phyloP scores from a whole-genome alignment of 2,888 invertebrate species.

The Eupithecia inturbata region DNA sequence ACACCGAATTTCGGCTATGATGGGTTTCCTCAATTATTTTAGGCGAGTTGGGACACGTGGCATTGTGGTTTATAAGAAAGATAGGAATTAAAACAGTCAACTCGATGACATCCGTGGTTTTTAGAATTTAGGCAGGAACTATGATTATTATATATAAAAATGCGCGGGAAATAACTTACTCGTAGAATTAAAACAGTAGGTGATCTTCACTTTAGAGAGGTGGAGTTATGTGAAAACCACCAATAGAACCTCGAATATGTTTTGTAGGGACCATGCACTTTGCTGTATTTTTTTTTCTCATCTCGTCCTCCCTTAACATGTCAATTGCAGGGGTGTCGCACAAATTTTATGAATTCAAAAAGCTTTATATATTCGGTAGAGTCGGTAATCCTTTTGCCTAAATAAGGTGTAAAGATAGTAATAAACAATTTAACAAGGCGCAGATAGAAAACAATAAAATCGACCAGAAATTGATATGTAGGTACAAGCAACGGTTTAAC shows the following conservation, averaged over 20 bases:
- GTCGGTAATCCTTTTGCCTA: background rate
- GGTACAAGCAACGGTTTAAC: constrained; percentile 20
- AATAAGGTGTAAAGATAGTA: background rate
- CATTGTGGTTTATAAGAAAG: background rate
- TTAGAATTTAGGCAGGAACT: background rate
- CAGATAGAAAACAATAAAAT: constrained; percentile 21
- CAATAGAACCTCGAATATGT: background rate
- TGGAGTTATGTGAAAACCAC: background rate
- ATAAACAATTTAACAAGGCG: background rate
- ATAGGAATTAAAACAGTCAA: constrained; percentile 3
- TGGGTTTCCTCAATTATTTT: constrained; percentile 36
- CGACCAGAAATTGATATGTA: constrained; percentile 37
- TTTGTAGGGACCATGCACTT: background rate
- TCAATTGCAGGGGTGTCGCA: background rate
- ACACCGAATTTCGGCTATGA: constrained; percentile 43
- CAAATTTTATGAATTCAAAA: background rate
- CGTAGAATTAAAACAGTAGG: background rate
- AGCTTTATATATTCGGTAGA: background rate
- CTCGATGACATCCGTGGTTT: background rate
- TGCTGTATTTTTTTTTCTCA: background rate
- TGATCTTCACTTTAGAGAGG: background rate
- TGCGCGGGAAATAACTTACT: background rate
- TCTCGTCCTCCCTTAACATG: background rate
- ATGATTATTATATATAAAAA: no score
- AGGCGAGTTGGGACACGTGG: constrained; percentile 10